phyloP scores from a whole-genome alignment of 2,113 vertebrate genomes.

The Burhinus bistriatus region DNA sequence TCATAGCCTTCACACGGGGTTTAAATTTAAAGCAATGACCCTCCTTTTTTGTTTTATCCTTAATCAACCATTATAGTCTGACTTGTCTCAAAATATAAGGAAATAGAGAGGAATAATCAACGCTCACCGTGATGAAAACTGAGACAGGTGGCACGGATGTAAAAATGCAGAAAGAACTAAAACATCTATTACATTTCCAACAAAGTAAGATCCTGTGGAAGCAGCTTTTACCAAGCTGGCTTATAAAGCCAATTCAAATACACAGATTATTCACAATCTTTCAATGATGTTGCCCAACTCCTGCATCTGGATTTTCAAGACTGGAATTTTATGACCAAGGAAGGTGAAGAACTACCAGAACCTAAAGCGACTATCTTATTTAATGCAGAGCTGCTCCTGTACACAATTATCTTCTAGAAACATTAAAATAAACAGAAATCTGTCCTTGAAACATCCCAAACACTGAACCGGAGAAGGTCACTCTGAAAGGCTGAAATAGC shows the following conservation, averaged over 20 bases:
- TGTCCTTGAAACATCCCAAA: neutral
- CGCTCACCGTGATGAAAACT: neutral
- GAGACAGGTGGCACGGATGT: fast-evolving
- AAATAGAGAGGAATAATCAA: neutral
- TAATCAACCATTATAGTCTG: neutral
- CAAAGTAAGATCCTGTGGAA: neutral
- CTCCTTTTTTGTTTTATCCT: neutral
- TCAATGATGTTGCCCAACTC: fast-evolving
- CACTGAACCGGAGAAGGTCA: neutral
- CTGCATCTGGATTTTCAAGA: neutral
- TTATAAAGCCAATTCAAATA: neutral
- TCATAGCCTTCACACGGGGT: neutral
- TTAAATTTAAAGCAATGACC: neutral
- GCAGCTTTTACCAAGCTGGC: neutral
- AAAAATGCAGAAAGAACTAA: neutral
- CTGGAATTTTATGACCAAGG: neutral
- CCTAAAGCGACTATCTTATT: neutral
- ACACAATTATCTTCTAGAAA: neutral
- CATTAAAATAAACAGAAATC: neutral
- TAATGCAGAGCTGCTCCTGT: neutral
- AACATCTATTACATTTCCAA: neutral
- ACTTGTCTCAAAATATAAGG: neutral
- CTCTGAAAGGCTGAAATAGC: neutral
- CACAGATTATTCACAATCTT: neutral
- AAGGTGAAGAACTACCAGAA: neutral